Percentiles rank a stretch among this genome's conserved stretches.
These are phyloP conservation scores for Ganaspis sp. DNA, from an alignment of 1,140 invertebrate species.

Conservation along the genomic window DNA sequence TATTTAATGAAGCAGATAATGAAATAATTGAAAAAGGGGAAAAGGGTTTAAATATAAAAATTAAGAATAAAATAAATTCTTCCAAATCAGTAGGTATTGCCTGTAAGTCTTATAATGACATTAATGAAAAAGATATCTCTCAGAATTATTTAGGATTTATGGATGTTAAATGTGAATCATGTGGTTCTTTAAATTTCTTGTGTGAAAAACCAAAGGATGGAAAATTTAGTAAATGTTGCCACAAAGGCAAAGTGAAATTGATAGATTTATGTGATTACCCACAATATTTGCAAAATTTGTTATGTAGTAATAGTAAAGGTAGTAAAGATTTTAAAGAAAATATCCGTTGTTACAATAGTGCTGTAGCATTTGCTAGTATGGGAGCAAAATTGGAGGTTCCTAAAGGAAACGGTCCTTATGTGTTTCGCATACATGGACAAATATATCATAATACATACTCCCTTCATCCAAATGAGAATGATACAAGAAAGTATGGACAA, in stretches of 20 bases:
- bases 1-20: no score
- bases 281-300: neutral
- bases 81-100: neutral
- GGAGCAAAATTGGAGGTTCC: neutral
- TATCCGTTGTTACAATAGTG: neutral
- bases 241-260: neutral
- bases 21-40: no score
- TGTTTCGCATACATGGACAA: conserved; percentile 42
- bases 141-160: neutral
- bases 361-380: neutral
- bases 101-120: neutral
- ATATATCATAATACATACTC: conserved; percentile 28
- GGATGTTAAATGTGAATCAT: neutral
- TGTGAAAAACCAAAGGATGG: neutral
- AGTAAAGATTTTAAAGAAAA: neutral
- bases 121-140: neutral
- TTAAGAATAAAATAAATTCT: no score
- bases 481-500: neutral
- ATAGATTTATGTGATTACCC: neutral
- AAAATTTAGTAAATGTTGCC: neutral
- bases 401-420: conserved; percentile 28
- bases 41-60: no score
- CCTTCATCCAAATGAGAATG: neutral
- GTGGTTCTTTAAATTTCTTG: neutral
- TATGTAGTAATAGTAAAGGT: neutral